Base-by-base conservation (phyloP, 2,797 vertebrate species). In the Esox lucius region DNA sequence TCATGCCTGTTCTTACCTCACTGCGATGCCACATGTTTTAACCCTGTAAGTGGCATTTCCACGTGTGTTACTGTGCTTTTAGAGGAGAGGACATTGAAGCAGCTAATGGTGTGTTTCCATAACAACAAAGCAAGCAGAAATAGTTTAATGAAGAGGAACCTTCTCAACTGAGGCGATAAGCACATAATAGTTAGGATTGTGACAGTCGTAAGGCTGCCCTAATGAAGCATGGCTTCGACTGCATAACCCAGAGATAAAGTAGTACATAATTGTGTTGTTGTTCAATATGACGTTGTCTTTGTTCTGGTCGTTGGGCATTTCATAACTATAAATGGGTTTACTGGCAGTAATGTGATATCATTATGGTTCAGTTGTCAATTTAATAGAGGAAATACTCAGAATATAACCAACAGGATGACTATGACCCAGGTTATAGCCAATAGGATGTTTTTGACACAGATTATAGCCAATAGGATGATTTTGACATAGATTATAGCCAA, bases 231-330 rank as follows among this genome's bases (percentile, higher is more conserved):
- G 61, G 46, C 73, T 17, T 0, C 24, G 28, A 35, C 90, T 88
- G 42, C 66, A n/a, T 84, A 88, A 88, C 73, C 48, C 59, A 3
- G 26, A 72, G 79, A 96, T 88, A 93, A 91, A 0, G 66, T 42
- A 42, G 35, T 22, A 39, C 35, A 11, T 39, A 31, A n/a, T n/a
- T 17, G 68, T 17, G 9, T 11, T 42, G 66, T 4, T 42, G 15
- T 6, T 19, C 49, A 15, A 17, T n/a, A 16, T 17, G 5, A 49
- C 17, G 6, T 53, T 19, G 5, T n/a, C 49, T 49, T 8, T 53
- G 49, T 51, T 15, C 17, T 51, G 19, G 49, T 6, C 17, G 17
- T 53, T n/a, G 49, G 49, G 17, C 17, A 19, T 53, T 53, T 16
- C 16, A 4, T 17, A 17, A 51, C 49, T 51, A 51, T 19, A 1